Evolutionary conservation across 30 jellyfish, hydroid and myxozoan species (phyloP), one percentile per base, ranked within the genome.

Genomic region (Aurelia sp.): DNA sequence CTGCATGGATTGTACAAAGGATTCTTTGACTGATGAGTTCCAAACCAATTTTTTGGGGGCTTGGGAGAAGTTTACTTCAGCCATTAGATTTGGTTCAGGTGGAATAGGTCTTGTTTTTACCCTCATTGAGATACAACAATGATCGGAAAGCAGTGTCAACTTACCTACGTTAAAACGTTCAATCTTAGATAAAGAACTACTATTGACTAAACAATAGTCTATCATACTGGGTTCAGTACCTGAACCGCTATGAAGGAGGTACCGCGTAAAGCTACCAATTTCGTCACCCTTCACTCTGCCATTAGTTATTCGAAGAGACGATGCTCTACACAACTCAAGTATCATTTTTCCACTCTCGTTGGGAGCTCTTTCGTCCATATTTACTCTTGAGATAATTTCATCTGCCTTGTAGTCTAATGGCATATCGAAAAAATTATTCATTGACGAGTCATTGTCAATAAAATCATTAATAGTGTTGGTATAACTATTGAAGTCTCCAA

Each of bases 311-410:
- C 67, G 9, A 4, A 58, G 16, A 4, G 67, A 58, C 8, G 17
- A 0, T 58, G 17, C 27, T 10, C 16, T 58, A 58, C 67, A 58
- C 65, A 53, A 18, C n/a, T 68, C 60, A 20, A 68, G 80, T n/a
- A 19, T 1, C 10, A 33, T 8, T 68, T 68, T 68, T 13, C 80
- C 80, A 68, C 60, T 68, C 80, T 68, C 80, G 35, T 68, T 68
- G 16, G 80, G 80, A 20, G 60, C 60, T 33, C 80, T 68, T 19
- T n/a, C 2, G 59, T 68, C 80, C 60, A 68, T 20, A 58, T 68
- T 33, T 68, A 0, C 60, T 13, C 60, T 18, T 8, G 60, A 21
- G 16, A 33, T n/a, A 20, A 0, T 41, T 24, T 11, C 16, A 20
- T 68, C 57, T n/a, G 24, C 64, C 35, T 15, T 22, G 35, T 68